Percentiles rank a stretch among this genome's conserved stretches.
These are phyloP conservation scores for Leptinotarsa defecta DNA, from an alignment of 1,140 invertebrate species.

Conservation along the genomic window DNA sequence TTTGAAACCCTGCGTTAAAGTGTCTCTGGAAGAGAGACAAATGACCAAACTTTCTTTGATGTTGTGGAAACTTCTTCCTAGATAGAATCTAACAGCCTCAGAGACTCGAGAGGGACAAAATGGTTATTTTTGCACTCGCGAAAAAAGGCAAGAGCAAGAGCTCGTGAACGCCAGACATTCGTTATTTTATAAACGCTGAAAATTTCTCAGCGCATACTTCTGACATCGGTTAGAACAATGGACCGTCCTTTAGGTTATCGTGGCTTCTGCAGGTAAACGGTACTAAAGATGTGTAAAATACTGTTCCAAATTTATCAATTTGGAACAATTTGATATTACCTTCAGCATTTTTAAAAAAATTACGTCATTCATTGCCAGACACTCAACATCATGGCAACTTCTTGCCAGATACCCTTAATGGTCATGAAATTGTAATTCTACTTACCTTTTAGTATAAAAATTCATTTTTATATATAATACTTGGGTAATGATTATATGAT, in stretches of 20 bases:
- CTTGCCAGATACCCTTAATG: slow-evolving; percentile 39
- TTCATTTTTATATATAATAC: slow-evolving; percentile 13
- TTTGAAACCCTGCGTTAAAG: too few species aligned
- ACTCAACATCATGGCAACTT: slow-evolving; percentile 35
- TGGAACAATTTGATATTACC: slow-evolving; percentile 26
- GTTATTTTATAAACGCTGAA: not conserved
- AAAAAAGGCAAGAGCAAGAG: not conserved
- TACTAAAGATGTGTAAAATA: slow-evolving; percentile 34
- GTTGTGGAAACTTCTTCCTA: too few species aligned
- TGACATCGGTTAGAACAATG: slow-evolving; percentile 15
- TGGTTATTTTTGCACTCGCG: too few species aligned
- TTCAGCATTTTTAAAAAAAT: slow-evolving; percentile 38
- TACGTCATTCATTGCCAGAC: slow-evolving; percentile 40
- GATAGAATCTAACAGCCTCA: too few species aligned
- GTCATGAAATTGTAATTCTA: slow-evolving; percentile 41
- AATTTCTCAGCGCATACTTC: not conserved
- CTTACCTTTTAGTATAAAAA: slow-evolving; percentile 42
- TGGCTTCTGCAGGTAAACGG: slow-evolving; percentile 28
- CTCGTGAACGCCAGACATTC: not conserved
- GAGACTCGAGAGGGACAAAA: too few species aligned
- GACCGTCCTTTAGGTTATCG: slow-evolving; percentile 17
- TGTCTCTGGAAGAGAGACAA: too few species aligned
- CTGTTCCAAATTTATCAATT: slow-evolving; percentile 20
- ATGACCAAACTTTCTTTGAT: too few species aligned
- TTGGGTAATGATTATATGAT: slow-evolving; percentile 23